Evolutionary conservation across 2,888 invertebrate genomes (phyloP).

Genomic region (Drosophila paranaensis): DNA sequence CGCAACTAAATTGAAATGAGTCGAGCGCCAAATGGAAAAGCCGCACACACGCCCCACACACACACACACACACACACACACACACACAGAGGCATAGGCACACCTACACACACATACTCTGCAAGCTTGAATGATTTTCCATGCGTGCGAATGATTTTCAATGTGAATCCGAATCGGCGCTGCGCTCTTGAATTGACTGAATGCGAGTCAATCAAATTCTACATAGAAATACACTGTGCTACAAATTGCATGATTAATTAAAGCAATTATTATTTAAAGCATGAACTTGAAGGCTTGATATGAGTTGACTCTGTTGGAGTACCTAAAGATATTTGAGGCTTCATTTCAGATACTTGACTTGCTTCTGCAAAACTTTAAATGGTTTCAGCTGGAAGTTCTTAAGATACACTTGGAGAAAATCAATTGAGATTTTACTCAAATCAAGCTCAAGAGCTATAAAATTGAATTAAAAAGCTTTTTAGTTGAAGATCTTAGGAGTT

Average conservation of each 20-base stretch:
- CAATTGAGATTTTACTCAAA: background rate
- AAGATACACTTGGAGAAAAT: background rate
- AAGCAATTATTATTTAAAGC: too few relatives aligned
- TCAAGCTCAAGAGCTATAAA: background rate
- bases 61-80: conserved; percentile 12
- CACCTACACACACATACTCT: conserved; percentile 4
- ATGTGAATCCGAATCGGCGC: conserved; percentile 54
- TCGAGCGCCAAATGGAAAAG: conserved; percentile 73
- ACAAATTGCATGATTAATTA: conserved; percentile 9
- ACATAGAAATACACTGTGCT: conserved; percentile 36
- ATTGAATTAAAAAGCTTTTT: too few relatives aligned
- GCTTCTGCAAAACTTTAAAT: background rate
- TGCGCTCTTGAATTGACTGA: conserved; percentile 58
- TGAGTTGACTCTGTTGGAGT: background rate
- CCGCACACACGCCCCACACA: conserved; percentile 49
- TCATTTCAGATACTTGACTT: background rate
- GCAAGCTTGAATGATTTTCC: conserved; percentile 73
- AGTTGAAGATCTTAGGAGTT: too few relatives aligned
- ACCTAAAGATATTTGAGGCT: background rate
- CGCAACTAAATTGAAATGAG: conserved; percentile 81
- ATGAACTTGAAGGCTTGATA: background rate
- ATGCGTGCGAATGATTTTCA: conserved; percentile 72
- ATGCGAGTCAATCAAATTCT: conserved; percentile 44
- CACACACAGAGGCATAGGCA: conserved; percentile 13
- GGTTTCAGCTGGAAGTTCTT: background rate